Evolutionary conservation across 2,888 invertebrate genomes (phyloP).

Genomic region (Temnothorax rugatulus): DNA sequence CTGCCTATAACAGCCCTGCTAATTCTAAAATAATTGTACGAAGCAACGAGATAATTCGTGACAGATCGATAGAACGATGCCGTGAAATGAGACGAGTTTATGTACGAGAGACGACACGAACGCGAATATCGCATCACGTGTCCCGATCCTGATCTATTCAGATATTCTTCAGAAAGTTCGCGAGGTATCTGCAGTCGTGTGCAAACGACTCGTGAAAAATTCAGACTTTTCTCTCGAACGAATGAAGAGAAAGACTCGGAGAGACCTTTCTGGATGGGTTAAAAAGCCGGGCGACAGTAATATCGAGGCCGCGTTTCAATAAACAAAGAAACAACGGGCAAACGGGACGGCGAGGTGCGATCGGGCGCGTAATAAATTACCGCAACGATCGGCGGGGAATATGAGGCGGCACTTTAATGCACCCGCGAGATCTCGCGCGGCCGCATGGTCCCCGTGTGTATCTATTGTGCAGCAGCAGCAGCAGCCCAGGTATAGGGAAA

Average conservation of each 20-base stretch:
- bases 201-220: slow-evolving; percentile 32
- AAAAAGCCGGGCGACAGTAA: slow-evolving; percentile 2
- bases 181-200: background rate
- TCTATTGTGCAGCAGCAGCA: slow-evolving; percentile 36
- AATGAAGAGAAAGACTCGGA: background rate
- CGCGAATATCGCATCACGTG: background rate
- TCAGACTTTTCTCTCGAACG: slow-evolving; percentile 14
- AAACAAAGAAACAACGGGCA: slow-evolving; percentile 22
- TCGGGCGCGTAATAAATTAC: slow-evolving; percentile 52
- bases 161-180: background rate
- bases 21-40: slow-evolving; percentile 22
- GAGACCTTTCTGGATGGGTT: background rate
- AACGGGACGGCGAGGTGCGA: slow-evolving; percentile 21
- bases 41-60: slow-evolving; percentile 3
- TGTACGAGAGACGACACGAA: background rate
- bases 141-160: slow-evolving; percentile 16
- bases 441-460: slow-evolving; percentile 19
- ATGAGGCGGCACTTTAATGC: slow-evolving; percentile 48
- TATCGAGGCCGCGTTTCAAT: slow-evolving; percentile 24
- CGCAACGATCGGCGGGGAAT: slow-evolving; percentile 45
- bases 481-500: slow-evolving; percentile 51
- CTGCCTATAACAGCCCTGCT: background rate
- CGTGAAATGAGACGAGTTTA: background rate
- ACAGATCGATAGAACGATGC: slow-evolving; percentile 4
- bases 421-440: slow-evolving; percentile 44